These are phyloP conservation scores for Drosophila nigrodunni DNA, from an alignment of 1,140 invertebrate species.

Conservation along the genomic window DNA sequence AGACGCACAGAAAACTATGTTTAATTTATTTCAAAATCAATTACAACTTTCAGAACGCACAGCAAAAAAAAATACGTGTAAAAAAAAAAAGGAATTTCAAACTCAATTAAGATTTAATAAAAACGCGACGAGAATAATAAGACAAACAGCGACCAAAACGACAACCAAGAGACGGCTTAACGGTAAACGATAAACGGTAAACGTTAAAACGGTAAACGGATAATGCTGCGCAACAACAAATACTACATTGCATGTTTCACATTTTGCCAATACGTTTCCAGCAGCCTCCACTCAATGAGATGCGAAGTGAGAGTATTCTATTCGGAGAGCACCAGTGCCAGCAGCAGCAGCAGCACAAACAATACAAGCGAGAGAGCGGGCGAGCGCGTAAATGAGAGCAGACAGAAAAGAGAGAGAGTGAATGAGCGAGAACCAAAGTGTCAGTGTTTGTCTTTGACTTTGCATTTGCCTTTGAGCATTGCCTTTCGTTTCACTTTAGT, in stretches of 20 bases:
- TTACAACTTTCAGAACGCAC: constrained; percentile 4
- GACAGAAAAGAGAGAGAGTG: background rate
- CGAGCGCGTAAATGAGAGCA: constrained; percentile 3
- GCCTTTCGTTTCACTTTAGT: background rate
- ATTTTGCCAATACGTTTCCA: constrained; percentile 53
- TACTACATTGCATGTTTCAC: constrained; percentile 41
- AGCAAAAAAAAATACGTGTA: constrained; percentile 1
- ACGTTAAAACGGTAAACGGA: constrained; percentile 26
- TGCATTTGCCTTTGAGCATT: background rate
- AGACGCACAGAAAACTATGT: constrained; percentile 7
- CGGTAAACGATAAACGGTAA: constrained; percentile 13
- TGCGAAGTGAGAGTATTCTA: constrained; percentile 23
- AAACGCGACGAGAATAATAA: background rate
- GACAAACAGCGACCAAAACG: constrained; percentile 3
- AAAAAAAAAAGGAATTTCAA: background rate
- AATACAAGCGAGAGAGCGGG: background rate
- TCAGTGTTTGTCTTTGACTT: background rate
- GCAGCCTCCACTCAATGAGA: constrained; percentile 20
- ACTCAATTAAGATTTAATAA: constrained; percentile 5
- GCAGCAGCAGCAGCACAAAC: background rate
- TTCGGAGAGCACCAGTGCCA: background rate
- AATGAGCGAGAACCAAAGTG: background rate
- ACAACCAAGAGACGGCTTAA: constrained; percentile 2
- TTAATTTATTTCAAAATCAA: background rate
- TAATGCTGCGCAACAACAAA: constrained; percentile 43